These are phyloP conservation scores for Chlorops oryzae DNA, from an alignment of 1,140 invertebrate species.

Conservation along the genomic window DNA sequence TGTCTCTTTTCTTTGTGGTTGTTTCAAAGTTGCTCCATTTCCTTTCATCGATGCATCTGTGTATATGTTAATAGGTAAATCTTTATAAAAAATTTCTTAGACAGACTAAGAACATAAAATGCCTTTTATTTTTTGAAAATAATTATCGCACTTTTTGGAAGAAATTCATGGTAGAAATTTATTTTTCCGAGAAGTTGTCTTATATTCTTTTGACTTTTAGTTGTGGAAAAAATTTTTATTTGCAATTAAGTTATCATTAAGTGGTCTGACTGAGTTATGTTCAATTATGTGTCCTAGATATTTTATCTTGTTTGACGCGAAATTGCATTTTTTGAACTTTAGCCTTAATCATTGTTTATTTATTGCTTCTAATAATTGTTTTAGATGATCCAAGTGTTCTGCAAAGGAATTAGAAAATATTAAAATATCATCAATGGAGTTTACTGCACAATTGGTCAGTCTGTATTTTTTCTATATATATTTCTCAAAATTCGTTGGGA, in stretches of 20 bases:
- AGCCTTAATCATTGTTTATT: too few species aligned
- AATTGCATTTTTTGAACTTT: too few species aligned
- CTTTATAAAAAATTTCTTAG: not conserved
- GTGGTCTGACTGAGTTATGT: constrained; percentile 30
- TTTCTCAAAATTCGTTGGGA: too few species aligned
- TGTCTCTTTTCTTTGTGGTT: constrained; percentile 25
- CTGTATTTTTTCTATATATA: too few species aligned
- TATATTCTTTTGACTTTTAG: constrained; percentile 9
- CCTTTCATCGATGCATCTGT: not conserved
- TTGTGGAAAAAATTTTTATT: constrained; percentile 34
- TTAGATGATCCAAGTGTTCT: too few species aligned
- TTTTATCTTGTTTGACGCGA: too few species aligned
- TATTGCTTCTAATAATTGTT: too few species aligned
- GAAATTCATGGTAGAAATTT: constrained; percentile 37
- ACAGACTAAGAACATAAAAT: constrained; percentile 30
- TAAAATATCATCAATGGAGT: too few species aligned
- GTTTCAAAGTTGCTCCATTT: constrained; percentile 19
- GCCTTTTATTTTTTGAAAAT: constrained; percentile 40
- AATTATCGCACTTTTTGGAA: constrained; percentile 32
- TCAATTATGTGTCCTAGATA: too few species aligned
- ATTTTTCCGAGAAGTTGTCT: constrained; percentile 38
- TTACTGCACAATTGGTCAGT: too few species aligned
- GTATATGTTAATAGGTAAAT: too few species aligned
- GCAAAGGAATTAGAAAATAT: too few species aligned
- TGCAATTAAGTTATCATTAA: constrained; percentile 36